phyloP scores from a whole-genome alignment of 1,140 invertebrate genomes.

The Drosophila orosa region DNA sequence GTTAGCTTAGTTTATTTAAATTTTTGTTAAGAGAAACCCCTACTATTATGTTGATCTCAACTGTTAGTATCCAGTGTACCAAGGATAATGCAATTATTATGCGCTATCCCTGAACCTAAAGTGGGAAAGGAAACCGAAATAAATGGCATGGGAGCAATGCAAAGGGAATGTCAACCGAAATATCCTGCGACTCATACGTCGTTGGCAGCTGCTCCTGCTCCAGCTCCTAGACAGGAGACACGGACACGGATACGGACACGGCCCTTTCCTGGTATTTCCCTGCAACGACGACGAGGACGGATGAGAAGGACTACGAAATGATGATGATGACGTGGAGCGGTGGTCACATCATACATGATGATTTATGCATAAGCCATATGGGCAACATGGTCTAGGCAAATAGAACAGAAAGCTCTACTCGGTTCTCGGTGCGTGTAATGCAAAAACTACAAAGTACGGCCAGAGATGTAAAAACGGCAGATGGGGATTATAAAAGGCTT shows the following conservation, averaged over 20 bases:
- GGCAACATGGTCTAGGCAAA: conserved; percentile 44
- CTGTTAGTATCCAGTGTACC: neutral
- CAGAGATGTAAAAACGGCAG: conserved; percentile 8
- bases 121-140: conserved; percentile 27
- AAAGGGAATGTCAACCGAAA: conserved; percentile 53
- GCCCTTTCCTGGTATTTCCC: conserved; percentile 38
- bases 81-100: conserved; percentile 45
- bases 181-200: conserved; percentile 36
- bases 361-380: conserved; percentile 74
- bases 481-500: conserved; percentile 41
- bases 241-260: conserved; percentile 38
- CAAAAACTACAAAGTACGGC: conserved; percentile 27
- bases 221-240: conserved; percentile 19
- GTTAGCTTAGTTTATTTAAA: neutral
- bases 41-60: neutral
- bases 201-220: conserved; percentile 44
- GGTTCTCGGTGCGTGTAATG: conserved; percentile 19
- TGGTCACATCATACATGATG: conserved; percentile 59
- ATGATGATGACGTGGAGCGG: conserved; percentile 49
- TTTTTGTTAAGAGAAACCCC: no score
- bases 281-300: conserved; percentile 2
- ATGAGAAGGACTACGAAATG: conserved; percentile 6
- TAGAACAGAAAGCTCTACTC: conserved; percentile 27
- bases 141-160: conserved; percentile 19
- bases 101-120: conserved; percentile 6